These are phyloP conservation scores for Cephus runcator DNA, from an alignment of 2,888 invertebrate genomes.

Conservation along the genomic window DNA sequence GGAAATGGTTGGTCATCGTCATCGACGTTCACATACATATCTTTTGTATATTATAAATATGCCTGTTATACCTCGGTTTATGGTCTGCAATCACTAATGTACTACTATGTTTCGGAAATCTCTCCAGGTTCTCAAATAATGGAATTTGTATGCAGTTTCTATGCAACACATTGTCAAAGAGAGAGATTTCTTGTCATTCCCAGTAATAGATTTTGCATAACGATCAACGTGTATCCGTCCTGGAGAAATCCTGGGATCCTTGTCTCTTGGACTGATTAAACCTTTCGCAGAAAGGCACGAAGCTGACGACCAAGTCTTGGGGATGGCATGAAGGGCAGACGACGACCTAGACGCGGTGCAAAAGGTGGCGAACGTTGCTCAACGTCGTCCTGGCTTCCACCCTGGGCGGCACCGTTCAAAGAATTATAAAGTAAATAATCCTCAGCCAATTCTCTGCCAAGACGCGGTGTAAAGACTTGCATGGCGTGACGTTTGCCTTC, in stretches of 20 bases:
- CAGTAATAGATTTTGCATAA: neutral
- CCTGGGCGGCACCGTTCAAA: constrained; percentile 27
- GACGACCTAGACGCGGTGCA: constrained; percentile 56
- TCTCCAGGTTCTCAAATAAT: neutral
- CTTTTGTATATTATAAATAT: neutral
- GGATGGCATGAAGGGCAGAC: constrained; percentile 49
- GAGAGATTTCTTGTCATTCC: neutral
- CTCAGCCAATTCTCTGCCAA: constrained; percentile 57
- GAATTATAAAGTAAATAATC: constrained; percentile 34
- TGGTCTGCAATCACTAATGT: neutral
- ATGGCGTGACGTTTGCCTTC: constrained; percentile 57
- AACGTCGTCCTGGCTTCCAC: constrained; percentile 48
- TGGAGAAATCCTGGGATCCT: neutral
- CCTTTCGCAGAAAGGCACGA: constrained; percentile 32
- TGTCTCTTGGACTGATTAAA: constrained; percentile 13
- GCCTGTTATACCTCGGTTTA: neutral
- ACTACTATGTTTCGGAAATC: neutral
- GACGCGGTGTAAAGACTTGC: constrained; percentile 61
- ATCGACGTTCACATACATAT: neutral
- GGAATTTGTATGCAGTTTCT: neutral
- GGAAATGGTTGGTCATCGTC: neutral
- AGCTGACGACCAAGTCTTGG: constrained; percentile 49
- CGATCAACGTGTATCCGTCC: neutral
- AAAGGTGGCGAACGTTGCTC: constrained; percentile 51
- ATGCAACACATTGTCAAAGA: neutral